Evolutionary conservation across 2,888 invertebrate genomes (phyloP), one percentile per base, ranked within the genome.

Genomic region (Megamerina dolium): DNA sequence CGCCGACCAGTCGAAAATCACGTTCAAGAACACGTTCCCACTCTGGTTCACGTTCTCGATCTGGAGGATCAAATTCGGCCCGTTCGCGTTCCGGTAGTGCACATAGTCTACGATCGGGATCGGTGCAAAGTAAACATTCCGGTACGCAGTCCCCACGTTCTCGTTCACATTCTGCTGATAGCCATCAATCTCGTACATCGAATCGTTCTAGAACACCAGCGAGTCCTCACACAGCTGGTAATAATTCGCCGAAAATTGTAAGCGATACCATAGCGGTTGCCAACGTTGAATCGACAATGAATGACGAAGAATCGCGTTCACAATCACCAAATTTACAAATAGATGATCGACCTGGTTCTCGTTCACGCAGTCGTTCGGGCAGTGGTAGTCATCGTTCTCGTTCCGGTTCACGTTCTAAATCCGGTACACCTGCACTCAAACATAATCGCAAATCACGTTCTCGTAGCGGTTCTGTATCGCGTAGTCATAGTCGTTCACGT

Each of bases 291-390:
- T n/a, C n/a, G n/a, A 23, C 32, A 8, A 46, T 13, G 8, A 46
- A 33, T 66, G 74, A 41, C 43, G 72, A 43, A 59, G 70, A 78
- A 0, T 75, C 73, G 16, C 77, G 77, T 6, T 74, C 68, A 0
- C 76, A 76, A 19, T 76, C 75, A 13, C 75, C 76, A 1, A 74
- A 73, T 55, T 63, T 77, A 30, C 70, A 75, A 68, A 76, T 76
- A 41, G 76, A 75, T 54, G 70, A 70, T 39, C 59, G 66, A 18
- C 74, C 70, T 18, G 59, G 61, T 35, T 69, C 70, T 3, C 58
- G 59, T 9, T 68, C 67, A 8, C 52, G 58, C 3, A 63, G 61
- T n/a, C 68, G 71, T 53, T 60, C 59, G 16, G 57, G 54, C 2
- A 64, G 63, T 16, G 53, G 53, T 18, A 55, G 55, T 46, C 55